Base-by-base conservation (phyloP, 2,888 invertebrate genomes). In the Drosophila recens region DNA sequence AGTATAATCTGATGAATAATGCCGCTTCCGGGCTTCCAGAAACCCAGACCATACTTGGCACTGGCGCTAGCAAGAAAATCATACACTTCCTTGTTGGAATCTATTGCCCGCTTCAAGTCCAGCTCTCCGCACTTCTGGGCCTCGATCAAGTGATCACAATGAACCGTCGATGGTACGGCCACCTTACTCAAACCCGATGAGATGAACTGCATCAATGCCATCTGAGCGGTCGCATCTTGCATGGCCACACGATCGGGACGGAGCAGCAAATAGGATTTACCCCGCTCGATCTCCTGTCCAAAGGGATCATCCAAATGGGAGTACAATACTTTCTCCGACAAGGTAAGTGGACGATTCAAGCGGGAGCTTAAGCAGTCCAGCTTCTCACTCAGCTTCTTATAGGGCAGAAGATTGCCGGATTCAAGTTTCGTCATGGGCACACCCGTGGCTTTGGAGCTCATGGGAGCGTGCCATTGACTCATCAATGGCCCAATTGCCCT, bases 201-300 rank as follows among this genome's bases (percentile, higher is more conserved):
- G 91, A 99, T 99, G 93, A 99, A 99, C 93, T 99, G 99, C 80
- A 99, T 94, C 96, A 99, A 97, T 13, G 99, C 99, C 99, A 99
- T 99, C 94, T 99, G 99, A 2, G 99, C 99, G 10, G 99, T 99
- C 62, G 99, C 99, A 94, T 99, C 99, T 93, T 99, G 99, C 99
- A 99, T 99, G 71, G 99, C 99, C 69, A 99, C 99, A 73, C 99
- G 95, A 93, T 99, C 99, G 0, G 99, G 99, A 23, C 99, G 95
- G 52, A 99, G 94, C 67, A 98, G 95, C 52, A 99, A 94, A 92
- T 99, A 99, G 71, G 97, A 98, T 48, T 94, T 95, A 34, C 99
- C 99, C 67, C 99, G 95, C 85, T 95, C 95, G 66, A 99, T 96
- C 0, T 98, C 98, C 95, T 98, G 98, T 46, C 94, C 95, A 62